These are phyloP conservation scores for Mesitornis unicolor DNA, from an alignment of 2,113 vertebrate species.

Conservation along the genomic window DNA sequence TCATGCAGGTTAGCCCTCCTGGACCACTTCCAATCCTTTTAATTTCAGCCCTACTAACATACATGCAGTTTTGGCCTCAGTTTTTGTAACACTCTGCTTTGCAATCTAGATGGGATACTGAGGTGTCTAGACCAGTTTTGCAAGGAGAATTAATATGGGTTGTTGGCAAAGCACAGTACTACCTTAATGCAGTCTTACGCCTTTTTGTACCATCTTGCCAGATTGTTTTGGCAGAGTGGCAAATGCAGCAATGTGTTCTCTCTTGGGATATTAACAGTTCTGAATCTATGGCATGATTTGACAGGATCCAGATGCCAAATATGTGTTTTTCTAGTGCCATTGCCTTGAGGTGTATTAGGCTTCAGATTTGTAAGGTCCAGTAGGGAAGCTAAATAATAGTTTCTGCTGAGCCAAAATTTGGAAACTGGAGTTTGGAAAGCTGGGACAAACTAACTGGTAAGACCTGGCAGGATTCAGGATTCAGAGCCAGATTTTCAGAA, in stretches of 20 bases:
- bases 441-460: background rate
- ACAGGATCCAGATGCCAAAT: background rate
- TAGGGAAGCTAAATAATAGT: background rate
- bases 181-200: background rate
- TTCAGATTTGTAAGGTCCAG: background rate
- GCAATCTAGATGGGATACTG: background rate
- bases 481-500: background rate
- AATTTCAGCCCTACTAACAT: background rate
- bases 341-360: background rate
- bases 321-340: background rate
- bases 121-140: background rate
- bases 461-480: background rate
- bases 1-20: background rate
- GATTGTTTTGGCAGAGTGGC: background rate
- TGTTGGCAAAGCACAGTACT: background rate
- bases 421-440: background rate
- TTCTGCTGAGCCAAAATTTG: background rate
- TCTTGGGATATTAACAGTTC: background rate
- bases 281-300: background rate
- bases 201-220: background rate
- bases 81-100: background rate
- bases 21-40: background rate
- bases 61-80: fast-evolving
- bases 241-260: background rate
- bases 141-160: fast-evolving